A percentile compares a stretch with the other conserved stretches of the same genome.
These are phyloP conservation scores for Otolemur crassicaudatus DNA, from an alignment of 2,797 vertebrate species.

Conservation along the genomic window DNA sequence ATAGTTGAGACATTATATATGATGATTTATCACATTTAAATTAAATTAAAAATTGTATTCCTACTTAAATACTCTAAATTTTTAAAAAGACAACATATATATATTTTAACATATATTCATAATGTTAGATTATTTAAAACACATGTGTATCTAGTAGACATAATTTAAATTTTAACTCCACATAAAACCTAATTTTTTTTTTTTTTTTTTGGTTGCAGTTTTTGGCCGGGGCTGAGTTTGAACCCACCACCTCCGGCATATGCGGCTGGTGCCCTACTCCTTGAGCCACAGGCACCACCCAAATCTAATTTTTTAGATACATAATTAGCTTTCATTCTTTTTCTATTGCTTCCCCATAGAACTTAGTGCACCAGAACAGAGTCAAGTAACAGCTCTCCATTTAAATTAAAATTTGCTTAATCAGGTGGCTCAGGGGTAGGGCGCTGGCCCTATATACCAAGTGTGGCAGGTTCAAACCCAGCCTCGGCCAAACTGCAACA, in stretches of 20 bases:
- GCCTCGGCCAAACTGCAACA: too few relatives aligned
- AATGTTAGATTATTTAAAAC: slow-evolving; percentile 10
- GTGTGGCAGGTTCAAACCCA: too few relatives aligned
- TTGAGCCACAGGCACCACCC: too few relatives aligned
- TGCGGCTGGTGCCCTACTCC: too few relatives aligned
- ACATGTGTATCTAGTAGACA: background rate
- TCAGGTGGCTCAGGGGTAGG: background rate
- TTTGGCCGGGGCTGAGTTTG: too few relatives aligned
- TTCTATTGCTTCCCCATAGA: background rate
- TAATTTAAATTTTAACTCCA: slow-evolving; percentile 9
- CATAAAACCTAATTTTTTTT: background rate
- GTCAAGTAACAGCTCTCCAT: background rate
- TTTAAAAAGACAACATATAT: background rate
- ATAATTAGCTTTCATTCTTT: background rate
- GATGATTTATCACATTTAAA: background rate
- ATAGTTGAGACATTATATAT: background rate
- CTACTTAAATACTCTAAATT: background rate
- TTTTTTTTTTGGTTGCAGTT: too few relatives aligned
- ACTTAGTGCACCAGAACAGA: background rate
- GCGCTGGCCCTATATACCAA: too few relatives aligned
- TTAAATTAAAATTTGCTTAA: background rate
- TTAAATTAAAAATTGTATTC: background rate
- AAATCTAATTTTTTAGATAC: background rate
- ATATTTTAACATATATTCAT: background rate
- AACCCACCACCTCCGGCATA: too few relatives aligned